Conservation (phyloP, 2,888 invertebrate genomes). For the Andricus curvator region DNA sequence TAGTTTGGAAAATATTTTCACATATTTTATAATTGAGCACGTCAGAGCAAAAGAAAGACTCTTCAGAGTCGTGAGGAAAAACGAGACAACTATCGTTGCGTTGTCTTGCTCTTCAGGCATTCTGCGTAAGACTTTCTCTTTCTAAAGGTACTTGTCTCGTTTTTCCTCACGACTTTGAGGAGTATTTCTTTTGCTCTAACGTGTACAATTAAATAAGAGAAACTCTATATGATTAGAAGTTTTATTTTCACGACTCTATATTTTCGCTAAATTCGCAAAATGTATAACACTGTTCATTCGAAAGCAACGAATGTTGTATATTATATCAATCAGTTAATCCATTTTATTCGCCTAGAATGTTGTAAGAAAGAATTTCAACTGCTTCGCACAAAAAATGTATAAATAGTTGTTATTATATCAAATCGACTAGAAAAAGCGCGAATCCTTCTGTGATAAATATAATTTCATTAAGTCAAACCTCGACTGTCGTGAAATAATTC, state of each 20-base stretch:
- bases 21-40: neutral
- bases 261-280: neutral
- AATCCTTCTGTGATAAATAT: constrained; percentile 33
- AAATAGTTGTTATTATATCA: neutral
- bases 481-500: neutral
- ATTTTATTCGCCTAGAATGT: neutral
- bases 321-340: neutral
- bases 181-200: too few species aligned
- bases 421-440: neutral
- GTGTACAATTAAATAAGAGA: neutral
- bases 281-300: neutral
- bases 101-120: too few species aligned
- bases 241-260: constrained; percentile 1
- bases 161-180: too few species aligned
- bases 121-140: too few species aligned
- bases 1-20: neutral
- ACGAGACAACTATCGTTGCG: too few species aligned
- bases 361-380: neutral
- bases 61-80: too few species aligned
- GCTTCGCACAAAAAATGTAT: neutral
- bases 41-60: too few species aligned
- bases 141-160: too few species aligned
- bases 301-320: neutral
- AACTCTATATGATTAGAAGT: neutral
- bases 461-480: neutral